Percentiles rank a stretch among this genome's conserved stretches.
Conservation (phyloP, 2,113 vertebrate genomes). For the Rhynchopsitta pachyrhyncha region DNA sequence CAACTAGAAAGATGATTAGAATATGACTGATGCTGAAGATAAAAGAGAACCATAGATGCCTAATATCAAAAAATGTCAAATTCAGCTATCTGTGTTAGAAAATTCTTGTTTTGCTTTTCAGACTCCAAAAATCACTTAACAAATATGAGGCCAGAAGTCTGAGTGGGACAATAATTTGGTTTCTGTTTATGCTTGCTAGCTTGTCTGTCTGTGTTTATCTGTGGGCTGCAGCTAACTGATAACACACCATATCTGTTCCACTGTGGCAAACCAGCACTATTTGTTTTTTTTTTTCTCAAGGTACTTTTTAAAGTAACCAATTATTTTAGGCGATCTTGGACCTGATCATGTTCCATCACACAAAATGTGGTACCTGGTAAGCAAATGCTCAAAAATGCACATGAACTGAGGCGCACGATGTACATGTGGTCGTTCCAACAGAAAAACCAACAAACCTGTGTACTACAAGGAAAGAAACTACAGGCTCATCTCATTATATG, state of each 20-base stretch:
- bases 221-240: conserved; percentile 85
- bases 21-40: conserved; percentile 61
- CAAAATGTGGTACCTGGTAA: background rate
- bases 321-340: conserved; percentile 49
- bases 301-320: conserved; percentile 76
- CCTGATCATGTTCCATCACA: background rate
- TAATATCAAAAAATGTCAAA: conserved; percentile 44
- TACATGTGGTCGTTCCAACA: accelerated
- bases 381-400: background rate
- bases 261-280: conserved; percentile 78
- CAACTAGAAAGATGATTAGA: background rate
- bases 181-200: conserved; percentile 73
- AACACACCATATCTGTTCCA: conserved; percentile 86
- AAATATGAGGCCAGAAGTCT: conserved; percentile 75
- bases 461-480: background rate
- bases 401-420: background rate
- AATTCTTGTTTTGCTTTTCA: conserved; percentile 61
- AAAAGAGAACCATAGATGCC: conserved; percentile 47
- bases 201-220: conserved; percentile 82
- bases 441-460: background rate
- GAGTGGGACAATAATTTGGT: conserved; percentile 78
- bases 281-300: conserved; percentile 75
- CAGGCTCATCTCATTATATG: background rate
- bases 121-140: conserved; percentile 64
- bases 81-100: conserved; percentile 54